Evolutionary conservation across 2,113 vertebrate species (phyloP), one percentile per base, ranked within the genome.

Genomic region (Megaceryle maxima): DNA sequence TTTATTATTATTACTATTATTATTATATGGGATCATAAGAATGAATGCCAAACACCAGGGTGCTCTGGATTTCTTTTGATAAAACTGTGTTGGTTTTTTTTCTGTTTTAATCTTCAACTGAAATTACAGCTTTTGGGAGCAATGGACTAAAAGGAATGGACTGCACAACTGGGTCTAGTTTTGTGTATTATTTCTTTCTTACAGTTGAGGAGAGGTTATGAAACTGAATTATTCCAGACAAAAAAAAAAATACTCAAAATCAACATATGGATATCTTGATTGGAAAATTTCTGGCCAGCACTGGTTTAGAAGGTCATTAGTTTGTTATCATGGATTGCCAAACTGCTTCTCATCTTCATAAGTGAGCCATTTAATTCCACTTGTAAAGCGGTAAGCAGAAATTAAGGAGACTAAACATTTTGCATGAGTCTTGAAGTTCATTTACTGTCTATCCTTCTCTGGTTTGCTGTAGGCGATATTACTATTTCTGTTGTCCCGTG

Each of bases 151-250:
- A 56, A 39, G 26, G 15, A 88, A 75, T 13, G 13, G 60, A 15
- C 6, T 13, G 28, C 74, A 5, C 0, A 11, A 35, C 59, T 81
- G 0, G 3, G 5, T 48, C 22, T 9, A 18, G 17, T 60, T 91
- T 69, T 84, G 16, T 60, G 13, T 69, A 29, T 81, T 46, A 19
- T 64, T 83, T 69, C 29, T 64, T 10, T 33, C 43, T 84, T 53
- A 15, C 2, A 6, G 67, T 56, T 92, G 26, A 60, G 33, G 39
- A 84, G 64, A 5, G 10, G 6, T 92, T 82, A 51, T 55, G 31
- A 59, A 86, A n/a, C 13, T 9, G 33, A 84, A 39, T 35, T 72
- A 53, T 57, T 87, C 10, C 0, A 9, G 66, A 24, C 31, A 5
- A 35, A 73, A 84, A 70, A 70, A 48, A 17, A 37, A 11, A 24